Base-by-base conservation (phyloP, 35 echinoderm and acorn worm genomes). In the Eucidaris tribuloides region DNA sequence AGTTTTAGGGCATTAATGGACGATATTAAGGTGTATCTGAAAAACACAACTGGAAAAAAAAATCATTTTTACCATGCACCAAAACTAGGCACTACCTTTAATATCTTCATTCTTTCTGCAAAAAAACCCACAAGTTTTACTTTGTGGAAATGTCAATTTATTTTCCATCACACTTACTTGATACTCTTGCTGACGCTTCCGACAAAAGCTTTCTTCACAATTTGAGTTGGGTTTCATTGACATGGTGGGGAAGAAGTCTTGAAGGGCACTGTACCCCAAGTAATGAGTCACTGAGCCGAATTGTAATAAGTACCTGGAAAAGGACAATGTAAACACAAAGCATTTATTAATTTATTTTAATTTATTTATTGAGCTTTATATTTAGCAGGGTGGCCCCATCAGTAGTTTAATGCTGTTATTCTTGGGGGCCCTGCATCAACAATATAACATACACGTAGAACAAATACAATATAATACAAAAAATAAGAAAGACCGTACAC, bases 221-320 rank as follows among this genome's bases (percentile, higher is more conserved):
- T 80, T 61, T 24, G 86, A 40, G 33, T 97, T 97, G 6, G 94
- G 94, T 89, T 97, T 97, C 90, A 97, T 86, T 49, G 86, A 46
- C 94, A 97, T 97, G 35, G 90, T 97, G n/a, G 94, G 94, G 71
- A 97, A 97, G 83, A 97, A 97, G 79, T 97, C 94, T 83, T 65
- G 77, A 0, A 97, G 81, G 42, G 94, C 94, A 65, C 90, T 97
- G 72, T 97, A 97, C 2, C 94, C 94, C 32, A 97, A 42, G 44
- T 97, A 97, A 60, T 97, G 85, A 25, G 90, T 97, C 13, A 97
- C 94, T 20, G 62, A 71, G 39, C 94, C 94, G 90, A 97, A 97
- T 25, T 82, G 86, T 83, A 97, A 62, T 15, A 97, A 83, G 71
- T 97, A 97, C 39, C 94, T 97, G 72, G 57, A 82, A 58, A 38